phyloP scores from a whole-genome alignment of 2,888 invertebrate species.

The Pherbina coryleti region DNA sequence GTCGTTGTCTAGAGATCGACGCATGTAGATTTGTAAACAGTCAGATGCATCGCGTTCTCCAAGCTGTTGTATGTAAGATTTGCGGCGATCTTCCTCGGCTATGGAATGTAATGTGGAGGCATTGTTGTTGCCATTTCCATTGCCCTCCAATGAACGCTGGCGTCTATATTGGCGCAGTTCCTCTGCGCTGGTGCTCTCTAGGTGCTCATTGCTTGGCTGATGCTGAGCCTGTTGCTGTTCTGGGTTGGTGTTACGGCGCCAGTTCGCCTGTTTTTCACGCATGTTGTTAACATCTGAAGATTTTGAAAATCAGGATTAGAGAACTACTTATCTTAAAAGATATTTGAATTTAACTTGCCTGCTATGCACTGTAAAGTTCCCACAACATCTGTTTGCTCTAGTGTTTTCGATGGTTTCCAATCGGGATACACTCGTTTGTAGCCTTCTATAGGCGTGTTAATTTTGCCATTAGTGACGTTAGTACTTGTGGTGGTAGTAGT shows the following conservation, averaged over 20 bases:
- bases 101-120: slow-evolving; percentile 71
- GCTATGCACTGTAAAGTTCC: slow-evolving; percentile 88
- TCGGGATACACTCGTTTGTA: slow-evolving; percentile 80
- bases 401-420: slow-evolving; percentile 83
- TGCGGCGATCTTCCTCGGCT: slow-evolving; percentile 76
- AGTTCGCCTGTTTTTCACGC: slow-evolving; percentile 72
- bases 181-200: slow-evolving; percentile 70
- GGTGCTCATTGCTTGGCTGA: slow-evolving; percentile 77
- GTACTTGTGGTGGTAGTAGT: slow-evolving; percentile 69
- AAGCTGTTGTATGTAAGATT: slow-evolving; percentile 72
- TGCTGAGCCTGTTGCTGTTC: slow-evolving; percentile 62
- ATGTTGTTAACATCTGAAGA: slow-evolving; percentile 59
- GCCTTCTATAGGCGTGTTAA: slow-evolving; percentile 62
- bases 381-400: slow-evolving; percentile 86
- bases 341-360: slow-evolving; percentile 71
- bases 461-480: slow-evolving; percentile 41
- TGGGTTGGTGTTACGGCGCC: not conserved
- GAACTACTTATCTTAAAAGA: not conserved
- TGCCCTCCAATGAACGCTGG: slow-evolving; percentile 72
- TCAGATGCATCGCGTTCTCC: slow-evolving; percentile 72
- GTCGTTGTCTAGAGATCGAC: slow-evolving; percentile 68
- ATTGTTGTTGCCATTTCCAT: slow-evolving; percentile 64
- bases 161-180: slow-evolving; percentile 73
- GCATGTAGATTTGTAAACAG: slow-evolving; percentile 74
- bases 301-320: not conserved